phyloP scores from a whole-genome alignment of 2,888 invertebrate genomes.

The Drepana falcataria region DNA sequence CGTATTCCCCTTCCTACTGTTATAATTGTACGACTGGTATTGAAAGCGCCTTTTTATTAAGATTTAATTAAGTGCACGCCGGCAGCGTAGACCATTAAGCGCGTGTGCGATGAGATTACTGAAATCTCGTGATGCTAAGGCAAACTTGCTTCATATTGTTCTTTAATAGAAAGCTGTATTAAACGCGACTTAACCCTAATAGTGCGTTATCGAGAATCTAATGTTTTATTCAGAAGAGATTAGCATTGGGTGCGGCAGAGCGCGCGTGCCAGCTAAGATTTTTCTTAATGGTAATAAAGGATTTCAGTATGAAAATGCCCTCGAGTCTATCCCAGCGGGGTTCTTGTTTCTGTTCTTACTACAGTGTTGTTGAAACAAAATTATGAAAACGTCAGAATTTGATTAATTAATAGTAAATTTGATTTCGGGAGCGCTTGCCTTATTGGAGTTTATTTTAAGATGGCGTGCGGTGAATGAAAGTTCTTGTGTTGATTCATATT shows the following conservation, averaged over 20 bases:
- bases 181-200: constrained; percentile 67
- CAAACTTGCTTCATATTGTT: constrained; percentile 38
- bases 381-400: constrained; percentile 41
- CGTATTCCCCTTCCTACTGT: constrained; percentile 42
- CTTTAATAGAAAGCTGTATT: constrained; percentile 64
- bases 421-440: constrained; percentile 32
- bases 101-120: constrained; percentile 51
- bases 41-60: constrained; percentile 51
- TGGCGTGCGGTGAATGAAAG: not conserved
- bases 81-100: constrained; percentile 37
- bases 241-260: constrained; percentile 45
- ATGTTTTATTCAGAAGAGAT: constrained; percentile 75
- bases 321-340: constrained; percentile 30
- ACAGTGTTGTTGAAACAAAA: constrained; percentile 35
- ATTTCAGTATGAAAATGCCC: constrained; percentile 39
- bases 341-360: constrained; percentile 11
- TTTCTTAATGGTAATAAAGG: constrained; percentile 56
- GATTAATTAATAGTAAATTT: constrained; percentile 48
- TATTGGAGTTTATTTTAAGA: constrained; percentile 24
- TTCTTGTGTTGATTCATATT: too few species aligned
- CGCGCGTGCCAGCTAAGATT: constrained; percentile 49
- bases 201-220: constrained; percentile 69
- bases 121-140: constrained; percentile 26
- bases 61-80: constrained; percentile 63
- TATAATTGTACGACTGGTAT: constrained; percentile 18